Percentiles rank a stretch among this genome's conserved stretches.
Conservation (phyloP, 2,113 vertebrate species). For the Strix aluco region DNA sequence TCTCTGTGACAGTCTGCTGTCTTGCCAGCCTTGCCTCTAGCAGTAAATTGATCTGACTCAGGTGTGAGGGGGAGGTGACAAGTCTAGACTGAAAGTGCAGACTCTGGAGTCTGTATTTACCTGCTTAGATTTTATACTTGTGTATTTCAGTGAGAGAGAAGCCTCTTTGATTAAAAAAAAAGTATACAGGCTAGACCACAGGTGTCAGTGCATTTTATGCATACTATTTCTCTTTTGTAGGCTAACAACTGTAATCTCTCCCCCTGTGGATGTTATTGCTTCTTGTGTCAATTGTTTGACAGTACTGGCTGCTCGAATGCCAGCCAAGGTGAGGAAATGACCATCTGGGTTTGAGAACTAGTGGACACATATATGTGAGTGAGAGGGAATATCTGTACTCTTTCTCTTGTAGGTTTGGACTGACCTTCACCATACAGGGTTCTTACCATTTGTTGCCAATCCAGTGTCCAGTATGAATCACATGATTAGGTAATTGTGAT, state of each 20-base stretch:
- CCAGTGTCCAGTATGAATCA: conserved; percentile 88
- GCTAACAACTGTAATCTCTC: conserved; percentile 91
- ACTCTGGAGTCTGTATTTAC: not conserved
- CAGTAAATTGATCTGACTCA: conserved; percentile 31
- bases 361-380: not conserved
- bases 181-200: not conserved
- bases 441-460: conserved; percentile 90
- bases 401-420: conserved; percentile 88
- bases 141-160: not conserved
- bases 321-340: conserved; percentile 85
- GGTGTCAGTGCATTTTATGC: not conserved
- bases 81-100: conserved; percentile 6
- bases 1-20: not conserved
- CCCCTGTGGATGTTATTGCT: conserved; percentile 93
- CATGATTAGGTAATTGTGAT: conserved; percentile 84
- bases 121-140: not conserved
- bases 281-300: conserved; percentile 95
- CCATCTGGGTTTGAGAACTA: not conserved
- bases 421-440: conserved; percentile 94
- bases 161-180: not conserved
- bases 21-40: not conserved
- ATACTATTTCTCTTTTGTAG: conserved; percentile 64
- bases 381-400: not conserved
- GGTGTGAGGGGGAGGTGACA: conserved; percentile 1
- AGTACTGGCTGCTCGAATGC: conserved; percentile 90